Evolutionary conservation across 1,140 invertebrate species (phyloP).

Genomic region (Plutomurus gul): DNA sequence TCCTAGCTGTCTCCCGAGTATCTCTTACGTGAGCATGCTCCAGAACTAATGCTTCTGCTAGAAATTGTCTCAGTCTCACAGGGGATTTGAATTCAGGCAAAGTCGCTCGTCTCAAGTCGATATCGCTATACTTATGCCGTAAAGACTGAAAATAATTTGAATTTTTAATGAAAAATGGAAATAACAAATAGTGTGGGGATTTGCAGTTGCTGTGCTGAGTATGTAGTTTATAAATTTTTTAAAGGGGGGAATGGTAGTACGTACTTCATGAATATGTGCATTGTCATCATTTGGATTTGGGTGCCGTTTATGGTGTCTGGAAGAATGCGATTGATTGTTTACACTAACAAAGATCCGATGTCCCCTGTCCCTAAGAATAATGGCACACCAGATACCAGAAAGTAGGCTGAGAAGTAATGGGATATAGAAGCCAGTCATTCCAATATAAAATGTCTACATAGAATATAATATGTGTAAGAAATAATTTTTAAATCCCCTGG

Average conservation of each 20-base stretch:
- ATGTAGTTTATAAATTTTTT: too few relatives aligned
- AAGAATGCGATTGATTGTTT: conserved; percentile 12
- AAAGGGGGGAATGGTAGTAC: too few relatives aligned
- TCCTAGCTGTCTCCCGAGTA: conserved; percentile 25
- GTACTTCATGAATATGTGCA: background rate
- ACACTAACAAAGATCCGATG: conserved; percentile 30
- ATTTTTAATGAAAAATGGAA: background rate
- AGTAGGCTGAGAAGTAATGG: conserved; percentile 37
- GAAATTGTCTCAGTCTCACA: background rate
- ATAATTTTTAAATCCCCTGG: background rate
- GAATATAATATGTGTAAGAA: too few relatives aligned
- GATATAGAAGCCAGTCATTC: conserved; percentile 46
- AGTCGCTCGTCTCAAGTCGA: background rate
- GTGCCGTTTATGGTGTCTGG: background rate
- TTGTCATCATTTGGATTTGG: background rate
- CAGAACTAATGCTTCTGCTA: background rate
- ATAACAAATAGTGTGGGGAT: too few relatives aligned
- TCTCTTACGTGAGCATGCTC: background rate
- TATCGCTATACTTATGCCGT: background rate
- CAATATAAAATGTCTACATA: conserved; percentile 52
- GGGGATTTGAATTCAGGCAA: background rate
- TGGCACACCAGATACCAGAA: background rate
- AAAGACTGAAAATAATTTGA: background rate
- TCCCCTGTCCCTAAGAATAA: background rate
- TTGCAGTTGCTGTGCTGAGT: too few relatives aligned